A percentile compares a stretch with the other conserved stretches of the same genome.
Evolutionary conservation across 1,140 invertebrate genomes (phyloP).

Genomic region (Drosophila oshimai): DNA sequence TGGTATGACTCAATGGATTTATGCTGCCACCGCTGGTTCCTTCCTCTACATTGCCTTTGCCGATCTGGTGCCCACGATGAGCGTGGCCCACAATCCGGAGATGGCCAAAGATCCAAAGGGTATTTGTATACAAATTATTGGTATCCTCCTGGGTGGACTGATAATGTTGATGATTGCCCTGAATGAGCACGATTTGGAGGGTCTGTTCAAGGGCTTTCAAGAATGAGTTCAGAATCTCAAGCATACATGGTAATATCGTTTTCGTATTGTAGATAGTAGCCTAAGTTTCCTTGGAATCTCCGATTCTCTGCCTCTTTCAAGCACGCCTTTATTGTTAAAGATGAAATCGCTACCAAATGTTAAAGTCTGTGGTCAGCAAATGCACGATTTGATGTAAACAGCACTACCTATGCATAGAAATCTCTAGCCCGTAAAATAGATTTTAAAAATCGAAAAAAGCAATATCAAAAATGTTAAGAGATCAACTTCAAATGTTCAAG

Average conservation of each 20-base stretch:
- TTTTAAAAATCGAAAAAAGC: too few relatives aligned
- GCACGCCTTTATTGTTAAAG: background rate
- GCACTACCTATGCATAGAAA: background rate
- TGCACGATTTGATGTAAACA: background rate
- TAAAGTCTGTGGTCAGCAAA: conserved; percentile 3
- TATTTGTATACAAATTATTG: conserved; percentile 85
- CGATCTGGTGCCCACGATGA: conserved; percentile 88
- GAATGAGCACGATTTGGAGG: conserved; percentile 88
- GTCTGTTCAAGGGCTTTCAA: conserved; percentile 83
- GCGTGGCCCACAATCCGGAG: conserved; percentile 81
- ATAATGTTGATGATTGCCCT: conserved; percentile 90
- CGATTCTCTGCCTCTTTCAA: background rate
- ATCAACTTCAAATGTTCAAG: too few relatives aligned
- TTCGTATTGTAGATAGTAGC: conserved; percentile 26
- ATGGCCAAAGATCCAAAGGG: conserved; percentile 78
- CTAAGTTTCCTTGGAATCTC: conserved; percentile 29
- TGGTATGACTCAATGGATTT: conserved; percentile 88
- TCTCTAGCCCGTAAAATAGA: background rate
- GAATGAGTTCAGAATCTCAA: conserved; percentile 2
- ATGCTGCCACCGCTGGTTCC: conserved; percentile 90
- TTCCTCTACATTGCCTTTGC: conserved; percentile 92
- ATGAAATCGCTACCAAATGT: conserved; percentile 9
- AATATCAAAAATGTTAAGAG: too few relatives aligned
- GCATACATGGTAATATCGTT: background rate
- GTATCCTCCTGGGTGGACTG: conserved; percentile 87